These are phyloP conservation scores for Callipepla squamata DNA, from an alignment of 2,113 vertebrate species.

Conservation along the genomic window DNA sequence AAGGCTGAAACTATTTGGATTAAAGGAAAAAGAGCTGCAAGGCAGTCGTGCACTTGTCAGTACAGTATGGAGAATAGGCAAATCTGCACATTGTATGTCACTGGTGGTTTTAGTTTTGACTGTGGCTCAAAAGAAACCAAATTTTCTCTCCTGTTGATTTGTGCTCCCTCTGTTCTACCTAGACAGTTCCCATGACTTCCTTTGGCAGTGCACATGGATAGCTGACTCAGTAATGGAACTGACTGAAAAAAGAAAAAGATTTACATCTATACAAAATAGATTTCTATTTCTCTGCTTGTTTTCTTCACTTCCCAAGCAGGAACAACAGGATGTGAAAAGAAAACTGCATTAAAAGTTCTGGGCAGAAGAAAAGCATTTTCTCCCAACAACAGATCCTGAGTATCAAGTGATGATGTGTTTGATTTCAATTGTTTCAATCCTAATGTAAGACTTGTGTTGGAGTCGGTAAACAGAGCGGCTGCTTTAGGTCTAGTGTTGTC, in stretches of 20 bases:
- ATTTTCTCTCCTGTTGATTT: slow-evolving; percentile 48
- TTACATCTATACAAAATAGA: not conserved
- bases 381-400: not conserved
- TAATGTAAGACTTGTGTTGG: not conserved
- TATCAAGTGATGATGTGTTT: not conserved
- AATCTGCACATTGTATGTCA: not conserved
- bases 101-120: slow-evolving; percentile 11
- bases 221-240: slow-evolving; percentile 12
- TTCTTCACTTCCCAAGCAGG: not conserved
- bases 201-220: not conserved
- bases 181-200: slow-evolving; percentile 43
- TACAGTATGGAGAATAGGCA: not conserved
- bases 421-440: not conserved
- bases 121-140: slow-evolving; percentile 8
- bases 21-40: not conserved
- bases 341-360: not conserved
- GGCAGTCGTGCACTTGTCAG: not conserved
- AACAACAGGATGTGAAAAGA: not conserved
- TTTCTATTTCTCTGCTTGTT: not conserved
- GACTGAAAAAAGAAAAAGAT: not conserved
- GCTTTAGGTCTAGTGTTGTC: not conserved
- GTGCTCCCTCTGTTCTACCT: slow-evolving; percentile 8
- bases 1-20: slow-evolving; percentile 1
- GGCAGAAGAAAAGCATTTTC: not conserved
- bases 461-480: not conserved